Percentiles rank a stretch among this genome's conserved stretches.
Evolutionary conservation across 1,140 invertebrate species (phyloP).

Genomic region (Chelonus insularis): DNA sequence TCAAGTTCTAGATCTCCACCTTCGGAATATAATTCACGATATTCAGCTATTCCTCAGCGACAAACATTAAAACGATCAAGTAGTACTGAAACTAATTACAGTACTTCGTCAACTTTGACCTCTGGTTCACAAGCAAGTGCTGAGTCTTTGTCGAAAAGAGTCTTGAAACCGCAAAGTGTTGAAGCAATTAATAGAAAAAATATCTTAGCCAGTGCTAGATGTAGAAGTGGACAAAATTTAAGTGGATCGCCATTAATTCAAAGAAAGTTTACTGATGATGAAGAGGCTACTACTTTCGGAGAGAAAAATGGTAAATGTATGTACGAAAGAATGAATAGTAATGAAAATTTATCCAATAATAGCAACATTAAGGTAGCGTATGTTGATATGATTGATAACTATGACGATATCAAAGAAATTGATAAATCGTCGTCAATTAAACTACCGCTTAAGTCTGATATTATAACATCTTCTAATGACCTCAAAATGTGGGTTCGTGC

Average conservation of each 20-base stretch:
- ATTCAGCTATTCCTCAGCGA: constrained; percentile 63
- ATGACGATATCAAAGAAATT: constrained; percentile 28
- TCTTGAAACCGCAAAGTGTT: constrained; percentile 76
- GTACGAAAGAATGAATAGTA: constrained; percentile 22
- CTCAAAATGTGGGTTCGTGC: constrained; percentile 46
- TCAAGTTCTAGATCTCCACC: constrained; percentile 51
- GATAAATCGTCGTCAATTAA: constrained; percentile 31
- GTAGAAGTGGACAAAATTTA: constrained; percentile 74
- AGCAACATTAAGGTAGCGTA: constrained; percentile 51
- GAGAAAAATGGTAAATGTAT: constrained; percentile 39
- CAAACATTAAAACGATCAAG: constrained; percentile 45
- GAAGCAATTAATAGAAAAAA: constrained; percentile 84
- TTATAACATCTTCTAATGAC: constrained; percentile 44
- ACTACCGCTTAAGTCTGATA: constrained; percentile 24
- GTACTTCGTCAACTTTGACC: constrained; percentile 64
- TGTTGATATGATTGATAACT: constrained; percentile 56
- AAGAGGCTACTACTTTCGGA: constrained; percentile 54
- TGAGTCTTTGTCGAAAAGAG: constrained; percentile 57
- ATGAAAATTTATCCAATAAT: constrained; percentile 19
- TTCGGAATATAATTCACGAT: constrained; percentile 63
- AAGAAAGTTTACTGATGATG: constrained; percentile 63
- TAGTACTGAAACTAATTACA: constrained; percentile 49
- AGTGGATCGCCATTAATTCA: constrained; percentile 71
- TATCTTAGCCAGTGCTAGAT: constrained; percentile 83
- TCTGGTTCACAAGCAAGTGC: constrained; percentile 69